phyloP scores from a whole-genome alignment of 2,113 vertebrate genomes.

The rat (Rattus norvegicus) region DNA sequence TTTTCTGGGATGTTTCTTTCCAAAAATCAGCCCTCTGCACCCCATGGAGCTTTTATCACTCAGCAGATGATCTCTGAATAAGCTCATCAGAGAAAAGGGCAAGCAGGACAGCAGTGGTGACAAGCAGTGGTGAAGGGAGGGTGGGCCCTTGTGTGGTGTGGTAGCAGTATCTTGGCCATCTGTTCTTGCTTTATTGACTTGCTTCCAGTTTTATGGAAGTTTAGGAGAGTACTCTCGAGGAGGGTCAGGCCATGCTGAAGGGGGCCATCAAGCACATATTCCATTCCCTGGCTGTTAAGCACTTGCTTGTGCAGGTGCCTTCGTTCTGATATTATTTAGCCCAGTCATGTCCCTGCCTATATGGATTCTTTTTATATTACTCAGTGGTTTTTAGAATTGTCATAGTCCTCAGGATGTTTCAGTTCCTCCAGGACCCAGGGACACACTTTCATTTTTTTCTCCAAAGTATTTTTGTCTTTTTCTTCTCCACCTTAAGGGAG shows the following conservation, averaged over 20 bases:
- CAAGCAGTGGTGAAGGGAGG: background rate
- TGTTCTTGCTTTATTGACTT: conserved; percentile 45
- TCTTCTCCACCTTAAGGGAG: background rate
- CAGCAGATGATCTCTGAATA: conserved; percentile 54
- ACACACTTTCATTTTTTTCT: background rate
- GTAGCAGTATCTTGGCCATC: background rate
- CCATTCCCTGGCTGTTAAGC: background rate
- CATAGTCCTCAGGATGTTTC: background rate
- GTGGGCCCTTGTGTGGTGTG: background rate
- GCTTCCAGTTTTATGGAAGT: background rate
- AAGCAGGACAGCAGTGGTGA: conserved; percentile 1
- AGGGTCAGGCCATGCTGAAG: background rate
- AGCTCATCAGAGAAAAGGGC: conserved; percentile 27
- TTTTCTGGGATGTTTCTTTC: background rate
- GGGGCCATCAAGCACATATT: background rate
- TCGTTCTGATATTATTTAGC: background rate
- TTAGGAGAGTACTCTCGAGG: background rate
- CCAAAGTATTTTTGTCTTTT: background rate
- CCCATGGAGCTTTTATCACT: conserved; percentile 41
- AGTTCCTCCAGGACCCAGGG: background rate
- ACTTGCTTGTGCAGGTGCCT: background rate
- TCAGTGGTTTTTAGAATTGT: background rate
- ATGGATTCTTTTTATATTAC: background rate
- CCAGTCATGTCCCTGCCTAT: background rate
- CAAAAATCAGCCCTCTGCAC: background rate